Evolutionary conservation across 1,140 invertebrate genomes (phyloP).

Genomic region (Tribolium madens): DNA sequence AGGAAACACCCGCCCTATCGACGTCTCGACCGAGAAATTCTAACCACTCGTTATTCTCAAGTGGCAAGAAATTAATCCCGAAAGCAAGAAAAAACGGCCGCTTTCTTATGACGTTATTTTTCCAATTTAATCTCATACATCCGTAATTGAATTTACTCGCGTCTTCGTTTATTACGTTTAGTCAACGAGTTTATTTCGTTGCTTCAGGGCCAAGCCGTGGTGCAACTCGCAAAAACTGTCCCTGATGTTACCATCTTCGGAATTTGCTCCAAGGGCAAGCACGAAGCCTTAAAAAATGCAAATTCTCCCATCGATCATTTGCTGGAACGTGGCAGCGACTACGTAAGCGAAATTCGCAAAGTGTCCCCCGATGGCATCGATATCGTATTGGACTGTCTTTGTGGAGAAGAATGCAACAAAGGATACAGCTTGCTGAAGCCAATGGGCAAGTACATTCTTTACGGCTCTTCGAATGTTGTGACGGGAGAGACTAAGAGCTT

Average conservation of each 20-base stretch:
- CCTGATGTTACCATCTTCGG: constrained; percentile 86
- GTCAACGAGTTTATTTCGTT: constrained; percentile 40
- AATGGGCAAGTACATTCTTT: constrained; percentile 90
- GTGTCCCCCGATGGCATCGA: constrained; percentile 85
- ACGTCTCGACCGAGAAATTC: not conserved
- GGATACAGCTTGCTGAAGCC: constrained; percentile 88
- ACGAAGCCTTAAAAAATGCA: constrained; percentile 80
- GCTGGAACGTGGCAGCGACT: constrained; percentile 82
- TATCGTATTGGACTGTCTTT: constrained; percentile 88
- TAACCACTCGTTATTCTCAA: not conserved
- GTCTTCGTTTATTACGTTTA: not conserved
- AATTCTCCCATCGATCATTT: constrained; percentile 80
- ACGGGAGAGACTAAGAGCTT: constrained; percentile 91
- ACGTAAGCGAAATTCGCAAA: constrained; percentile 86
- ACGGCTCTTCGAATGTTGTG: constrained; percentile 87
- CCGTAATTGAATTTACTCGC: constrained; percentile 18
- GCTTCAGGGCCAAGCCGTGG: constrained; percentile 83
- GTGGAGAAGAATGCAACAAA: constrained; percentile 89
- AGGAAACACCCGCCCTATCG: not conserved
- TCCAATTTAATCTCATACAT: constrained; percentile 7
- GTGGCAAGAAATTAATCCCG: not conserved
- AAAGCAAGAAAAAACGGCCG: constrained; percentile 1
- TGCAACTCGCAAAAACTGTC: constrained; percentile 85
- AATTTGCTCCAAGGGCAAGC: constrained; percentile 86
- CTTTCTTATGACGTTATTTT: constrained; percentile 8